phyloP scores from a whole-genome alignment of 2,797 vertebrate species.

The Cetoscarus ocellatus region DNA sequence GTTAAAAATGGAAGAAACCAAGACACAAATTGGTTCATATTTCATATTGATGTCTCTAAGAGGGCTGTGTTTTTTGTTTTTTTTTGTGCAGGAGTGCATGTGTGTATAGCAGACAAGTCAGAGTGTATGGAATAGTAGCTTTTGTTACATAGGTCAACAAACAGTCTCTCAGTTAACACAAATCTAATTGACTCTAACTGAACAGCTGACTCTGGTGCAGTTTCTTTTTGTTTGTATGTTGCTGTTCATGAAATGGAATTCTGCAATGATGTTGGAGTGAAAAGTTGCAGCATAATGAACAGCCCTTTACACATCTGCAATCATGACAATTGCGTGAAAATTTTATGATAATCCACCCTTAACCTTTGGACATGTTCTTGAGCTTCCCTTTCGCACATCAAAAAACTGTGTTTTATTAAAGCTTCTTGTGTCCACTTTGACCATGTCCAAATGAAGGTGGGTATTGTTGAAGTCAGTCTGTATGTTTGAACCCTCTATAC shows the following conservation, averaged over 20 bases:
- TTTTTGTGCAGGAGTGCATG: constrained; percentile 45
- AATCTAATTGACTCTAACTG: constrained; percentile 53
- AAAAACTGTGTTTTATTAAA: no score
- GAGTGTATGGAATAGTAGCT: constrained; percentile 56
- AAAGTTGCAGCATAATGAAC: constrained; percentile 31
- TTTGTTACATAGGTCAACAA: constrained; percentile 53
- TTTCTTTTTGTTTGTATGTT: constrained; percentile 24
- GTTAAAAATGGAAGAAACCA: constrained; percentile 75
- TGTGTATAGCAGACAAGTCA: constrained; percentile 49
- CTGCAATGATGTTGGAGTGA: constrained; percentile 15
- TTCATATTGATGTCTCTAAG: constrained; percentile 68
- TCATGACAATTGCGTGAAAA: no score
- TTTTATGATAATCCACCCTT: no score
- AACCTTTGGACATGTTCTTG: no score
- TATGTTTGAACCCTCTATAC: no score
- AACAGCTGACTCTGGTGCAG: constrained; percentile 30
- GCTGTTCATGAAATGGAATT: constrained; percentile 42
- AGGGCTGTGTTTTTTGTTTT: constrained; percentile 48
- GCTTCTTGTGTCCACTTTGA: no score
- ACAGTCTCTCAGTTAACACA: constrained; percentile 35
- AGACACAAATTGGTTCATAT: constrained; percentile 72
- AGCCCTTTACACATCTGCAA: constrained; percentile 16
- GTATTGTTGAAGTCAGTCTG: no score
- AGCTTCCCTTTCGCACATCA: no score
- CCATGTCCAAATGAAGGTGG: no score